A percentile compares a stretch with the other conserved stretches of the same genome.
phyloP scores from a whole-genome alignment of 2,888 invertebrate genomes.

The Keiferia lycopersicella region DNA sequence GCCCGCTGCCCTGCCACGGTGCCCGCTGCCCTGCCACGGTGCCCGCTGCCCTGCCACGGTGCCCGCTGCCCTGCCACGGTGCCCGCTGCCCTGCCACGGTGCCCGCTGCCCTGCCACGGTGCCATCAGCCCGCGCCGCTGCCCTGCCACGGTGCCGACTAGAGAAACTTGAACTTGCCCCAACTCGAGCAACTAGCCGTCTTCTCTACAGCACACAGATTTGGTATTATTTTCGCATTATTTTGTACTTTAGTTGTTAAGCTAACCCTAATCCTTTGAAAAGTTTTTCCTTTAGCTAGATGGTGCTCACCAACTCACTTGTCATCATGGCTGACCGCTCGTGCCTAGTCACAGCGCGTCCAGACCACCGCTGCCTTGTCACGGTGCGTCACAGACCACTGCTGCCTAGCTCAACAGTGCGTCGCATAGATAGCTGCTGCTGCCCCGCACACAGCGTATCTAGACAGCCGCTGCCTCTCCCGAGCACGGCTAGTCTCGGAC shows the following conservation, averaged over 20 bases:
- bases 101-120: too few relatives aligned
- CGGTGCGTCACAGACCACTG: slow-evolving; percentile 16
- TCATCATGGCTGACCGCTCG: background rate
- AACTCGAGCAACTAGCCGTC: background rate
- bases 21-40: too few relatives aligned
- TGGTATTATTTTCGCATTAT: too few relatives aligned
- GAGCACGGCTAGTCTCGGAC: slow-evolving; percentile 4
- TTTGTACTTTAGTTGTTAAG: too few relatives aligned
- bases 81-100: too few relatives aligned
- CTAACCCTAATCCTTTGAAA: background rate
- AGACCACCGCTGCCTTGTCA: slow-evolving; percentile 23
- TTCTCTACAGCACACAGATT: too few relatives aligned
- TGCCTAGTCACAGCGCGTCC: slow-evolving; percentile 1
- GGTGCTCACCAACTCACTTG: background rate
- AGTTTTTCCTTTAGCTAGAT: background rate
- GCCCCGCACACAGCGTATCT: slow-evolving; percentile 24
- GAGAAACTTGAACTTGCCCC: too few relatives aligned
- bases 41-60: too few relatives aligned
- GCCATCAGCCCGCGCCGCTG: too few relatives aligned
- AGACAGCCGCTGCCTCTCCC: slow-evolving; percentile 1
- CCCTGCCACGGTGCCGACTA: background rate
- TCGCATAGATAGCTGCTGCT: slow-evolving; percentile 19
- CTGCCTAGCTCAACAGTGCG: slow-evolving; percentile 27
- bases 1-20: too few relatives aligned
- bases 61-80: too few relatives aligned